A percentile compares a stretch with the other conserved stretches of the same genome.
phyloP scores from a whole-genome alignment of 1,140 invertebrate species.

The Drosophila lacertosa region DNA sequence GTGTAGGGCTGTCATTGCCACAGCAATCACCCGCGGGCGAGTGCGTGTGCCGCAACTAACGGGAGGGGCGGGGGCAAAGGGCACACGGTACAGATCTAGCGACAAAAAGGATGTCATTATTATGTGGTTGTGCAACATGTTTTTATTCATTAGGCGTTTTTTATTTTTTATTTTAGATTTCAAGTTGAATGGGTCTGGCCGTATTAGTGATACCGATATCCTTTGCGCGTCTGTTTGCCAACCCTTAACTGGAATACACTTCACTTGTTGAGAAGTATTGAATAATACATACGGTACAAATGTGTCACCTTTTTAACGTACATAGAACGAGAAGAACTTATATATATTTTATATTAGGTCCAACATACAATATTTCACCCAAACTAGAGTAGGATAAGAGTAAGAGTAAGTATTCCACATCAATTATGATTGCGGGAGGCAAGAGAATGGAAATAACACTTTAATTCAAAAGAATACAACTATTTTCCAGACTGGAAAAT shows the following conservation, averaged over 20 bases:
- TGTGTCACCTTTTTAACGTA: neutral
- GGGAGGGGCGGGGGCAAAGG: slow-evolving; percentile 14
- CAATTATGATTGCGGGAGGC: too few species aligned
- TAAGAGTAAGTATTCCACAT: too few species aligned
- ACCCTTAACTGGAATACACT: slow-evolving; percentile 52
- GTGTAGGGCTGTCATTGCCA: slow-evolving; percentile 28
- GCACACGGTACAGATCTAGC: slow-evolving; percentile 34
- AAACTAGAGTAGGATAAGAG: too few species aligned
- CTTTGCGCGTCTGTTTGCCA: slow-evolving; percentile 27
- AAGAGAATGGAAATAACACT: too few species aligned
- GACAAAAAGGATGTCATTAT: slow-evolving; percentile 78
- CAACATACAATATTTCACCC: too few species aligned
- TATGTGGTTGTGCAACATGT: slow-evolving; percentile 78
- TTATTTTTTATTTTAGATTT: slow-evolving; percentile 44
- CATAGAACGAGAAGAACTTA: too few species aligned
- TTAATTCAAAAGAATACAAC: too few species aligned
- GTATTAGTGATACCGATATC: slow-evolving; percentile 54
- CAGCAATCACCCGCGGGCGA: slow-evolving; percentile 56
- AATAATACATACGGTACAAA: slow-evolving; percentile 21
- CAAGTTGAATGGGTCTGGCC: slow-evolving; percentile 40
- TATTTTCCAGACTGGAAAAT: too few species aligned
- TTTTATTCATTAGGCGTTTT: slow-evolving; percentile 59
- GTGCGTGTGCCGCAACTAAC: slow-evolving; percentile 30
- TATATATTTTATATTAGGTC: neutral
- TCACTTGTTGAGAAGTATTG: slow-evolving; percentile 21